Evolutionary conservation across 2,888 invertebrate species (phyloP).

Genomic region (Nomada ferruginata): DNA sequence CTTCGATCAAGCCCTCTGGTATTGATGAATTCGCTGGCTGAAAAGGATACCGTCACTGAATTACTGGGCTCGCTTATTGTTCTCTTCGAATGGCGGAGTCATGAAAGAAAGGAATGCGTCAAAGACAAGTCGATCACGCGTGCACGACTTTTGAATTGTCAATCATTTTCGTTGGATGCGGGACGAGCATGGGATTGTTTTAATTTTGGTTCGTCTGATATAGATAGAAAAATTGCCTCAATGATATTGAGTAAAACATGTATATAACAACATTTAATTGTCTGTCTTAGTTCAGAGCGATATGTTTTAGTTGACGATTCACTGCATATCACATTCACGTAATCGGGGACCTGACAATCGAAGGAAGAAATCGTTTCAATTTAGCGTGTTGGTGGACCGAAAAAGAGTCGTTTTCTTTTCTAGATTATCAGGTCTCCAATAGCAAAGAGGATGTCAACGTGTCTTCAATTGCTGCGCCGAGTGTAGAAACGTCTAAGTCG

Average conservation of each 20-base stretch:
- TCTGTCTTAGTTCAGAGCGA: slow-evolving; percentile 54
- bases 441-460: slow-evolving; percentile 51
- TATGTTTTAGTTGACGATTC: slow-evolving; percentile 60
- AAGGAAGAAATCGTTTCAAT: neutral
- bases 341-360: slow-evolving; percentile 24
- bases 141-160: neutral
- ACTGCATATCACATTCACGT: slow-evolving; percentile 48
- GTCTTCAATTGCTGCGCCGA: slow-evolving; percentile 40
- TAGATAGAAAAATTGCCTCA: slow-evolving; percentile 44
- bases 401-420: neutral
- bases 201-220: neutral
- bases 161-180: neutral
- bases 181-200: slow-evolving; percentile 14
- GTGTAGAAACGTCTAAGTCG: slow-evolving; percentile 57
- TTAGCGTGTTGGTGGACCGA: no score
- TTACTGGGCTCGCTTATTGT: slow-evolving; percentile 15
- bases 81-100: neutral
- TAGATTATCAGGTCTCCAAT: slow-evolving; percentile 24
- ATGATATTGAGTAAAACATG: slow-evolving; percentile 52
- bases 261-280: slow-evolving; percentile 59
- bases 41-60: slow-evolving; percentile 1
- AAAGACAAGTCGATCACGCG: neutral
- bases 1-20: neutral
- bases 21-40: neutral
- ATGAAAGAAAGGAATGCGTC: neutral